These are phyloP conservation scores for Sclerodermus sp. DNA, from an alignment of 2,888 invertebrate species.

Conservation along the genomic window DNA sequence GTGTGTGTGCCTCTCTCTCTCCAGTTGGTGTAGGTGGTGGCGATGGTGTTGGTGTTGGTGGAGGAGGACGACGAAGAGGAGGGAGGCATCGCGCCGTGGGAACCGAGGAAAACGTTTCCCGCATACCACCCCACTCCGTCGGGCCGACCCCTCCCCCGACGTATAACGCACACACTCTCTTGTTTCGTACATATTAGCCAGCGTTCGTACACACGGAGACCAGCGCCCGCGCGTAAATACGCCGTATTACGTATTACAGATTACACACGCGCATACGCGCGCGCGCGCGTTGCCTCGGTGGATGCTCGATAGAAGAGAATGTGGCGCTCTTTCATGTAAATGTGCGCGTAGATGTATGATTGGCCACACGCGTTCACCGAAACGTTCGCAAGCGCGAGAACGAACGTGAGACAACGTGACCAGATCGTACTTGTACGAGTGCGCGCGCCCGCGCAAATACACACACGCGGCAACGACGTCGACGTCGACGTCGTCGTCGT, in stretches of 20 bases:
- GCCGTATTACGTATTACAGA: neutral
- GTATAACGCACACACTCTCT: neutral
- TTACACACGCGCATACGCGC: slow-evolving; percentile 1
- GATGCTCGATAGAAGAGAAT: neutral
- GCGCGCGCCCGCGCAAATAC: slow-evolving; percentile 9
- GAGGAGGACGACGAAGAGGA: slow-evolving; percentile 17
- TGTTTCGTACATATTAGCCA: neutral
- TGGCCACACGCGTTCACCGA: neutral
- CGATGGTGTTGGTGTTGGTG: too few relatives aligned
- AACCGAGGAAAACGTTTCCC: slow-evolving; percentile 56
- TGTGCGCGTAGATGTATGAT: neutral
- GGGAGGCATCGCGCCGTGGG: slow-evolving; percentile 51
- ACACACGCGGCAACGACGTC: slow-evolving; percentile 4
- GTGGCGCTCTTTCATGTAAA: too few relatives aligned
- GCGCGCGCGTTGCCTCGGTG: neutral
- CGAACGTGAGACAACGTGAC: slow-evolving; percentile 27
- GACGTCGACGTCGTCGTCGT: neutral
- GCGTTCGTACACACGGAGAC: neutral
- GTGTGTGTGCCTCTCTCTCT: slow-evolving; percentile 3
- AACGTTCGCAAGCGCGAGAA: slow-evolving; percentile 11
- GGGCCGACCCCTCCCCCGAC: slow-evolving; percentile 13
- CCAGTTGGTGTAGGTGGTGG: neutral
- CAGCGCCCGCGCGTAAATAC: slow-evolving; percentile 3
- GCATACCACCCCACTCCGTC: slow-evolving; percentile 43
- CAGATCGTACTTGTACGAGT: slow-evolving; percentile 28